Evolutionary conservation across 2,113 vertebrate genomes (phyloP).

Genomic region (Bos indicus): DNA sequence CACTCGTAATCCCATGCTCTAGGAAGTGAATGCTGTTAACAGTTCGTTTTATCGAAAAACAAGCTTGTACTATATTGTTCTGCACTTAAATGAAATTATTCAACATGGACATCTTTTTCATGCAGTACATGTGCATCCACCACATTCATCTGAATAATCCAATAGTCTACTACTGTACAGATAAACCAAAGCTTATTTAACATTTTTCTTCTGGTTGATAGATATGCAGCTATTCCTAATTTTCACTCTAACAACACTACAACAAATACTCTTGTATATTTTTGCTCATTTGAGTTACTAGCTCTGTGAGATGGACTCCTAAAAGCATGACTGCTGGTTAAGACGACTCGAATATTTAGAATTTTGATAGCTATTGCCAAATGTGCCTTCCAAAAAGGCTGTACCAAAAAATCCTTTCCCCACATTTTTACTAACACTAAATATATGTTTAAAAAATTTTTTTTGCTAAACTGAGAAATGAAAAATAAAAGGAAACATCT

Average conservation of each 20-base stretch:
- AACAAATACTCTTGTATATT: neutral
- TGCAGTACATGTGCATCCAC: neutral
- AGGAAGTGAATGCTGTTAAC: neutral
- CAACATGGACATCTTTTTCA: neutral
- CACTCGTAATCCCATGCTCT: neutral
- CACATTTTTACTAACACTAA: neutral
- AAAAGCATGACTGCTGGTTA: neutral
- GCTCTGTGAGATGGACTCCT: neutral
- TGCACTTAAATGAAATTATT: neutral
- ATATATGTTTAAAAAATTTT: neutral
- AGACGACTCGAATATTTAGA: neutral
- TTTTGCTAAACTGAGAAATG: constrained; percentile 33
- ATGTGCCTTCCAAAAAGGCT: neutral
- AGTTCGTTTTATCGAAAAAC: neutral
- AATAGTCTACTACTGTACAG: neutral
- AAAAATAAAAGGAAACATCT: constrained; percentile 31
- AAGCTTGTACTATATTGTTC: neutral
- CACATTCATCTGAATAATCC: neutral
- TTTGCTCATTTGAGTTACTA: neutral
- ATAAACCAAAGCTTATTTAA: neutral
- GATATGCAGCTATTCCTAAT: neutral
- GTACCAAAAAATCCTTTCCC: neutral
- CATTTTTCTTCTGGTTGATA: neutral
- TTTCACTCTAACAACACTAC: neutral
- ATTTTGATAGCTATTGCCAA: neutral